Percentiles rank a stretch among this genome's conserved stretches.
Evolutionary conservation across 2,797 vertebrate species (phyloP).

Genomic region (Argyrosomus regius): DNA sequence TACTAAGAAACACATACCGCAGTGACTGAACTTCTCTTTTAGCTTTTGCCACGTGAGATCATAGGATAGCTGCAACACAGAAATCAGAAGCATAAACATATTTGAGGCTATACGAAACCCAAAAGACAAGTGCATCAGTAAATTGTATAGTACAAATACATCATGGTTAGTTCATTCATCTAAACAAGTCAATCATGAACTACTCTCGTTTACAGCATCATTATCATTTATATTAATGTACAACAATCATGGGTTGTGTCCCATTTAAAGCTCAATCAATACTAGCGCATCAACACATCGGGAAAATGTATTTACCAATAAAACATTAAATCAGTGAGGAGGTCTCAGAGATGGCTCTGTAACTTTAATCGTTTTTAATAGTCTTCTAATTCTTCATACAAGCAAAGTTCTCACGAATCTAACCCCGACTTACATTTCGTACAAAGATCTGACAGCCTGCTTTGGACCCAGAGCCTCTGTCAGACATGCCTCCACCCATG

Average conservation of each 20-base stretch:
- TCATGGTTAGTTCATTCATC: background rate
- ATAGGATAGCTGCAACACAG: conserved; percentile 93
- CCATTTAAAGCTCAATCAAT: background rate
- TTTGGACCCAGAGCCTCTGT: conserved; percentile 91
- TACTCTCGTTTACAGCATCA: conserved; percentile 23
- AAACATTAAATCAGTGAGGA: background rate
- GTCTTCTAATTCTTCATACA: background rate
- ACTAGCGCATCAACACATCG: background rate
- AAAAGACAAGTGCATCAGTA: conserved; percentile 4
- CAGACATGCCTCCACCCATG: conserved; percentile 91
- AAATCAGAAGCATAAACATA: conserved; percentile 7
- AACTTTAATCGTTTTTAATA: background rate
- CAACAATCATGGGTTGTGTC: background rate
- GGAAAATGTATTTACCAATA: background rate
- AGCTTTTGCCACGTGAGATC: conserved; percentile 99
- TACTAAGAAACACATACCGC: conserved; percentile 87
- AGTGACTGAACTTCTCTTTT: conserved; percentile 98
- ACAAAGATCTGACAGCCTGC: conserved; percentile 98
- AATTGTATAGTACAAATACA: background rate
- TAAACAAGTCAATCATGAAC: background rate
- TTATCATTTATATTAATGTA: conserved; percentile 10
- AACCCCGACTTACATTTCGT: conserved; percentile 91
- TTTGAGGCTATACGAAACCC: background rate
- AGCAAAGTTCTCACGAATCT: background rate
- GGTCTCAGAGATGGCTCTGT: background rate